Percentiles rank a stretch among this genome's conserved stretches.
These are phyloP conservation scores for Ondatra zibethicus DNA, from an alignment of 2,113 vertebrate species.

Conservation along the genomic window DNA sequence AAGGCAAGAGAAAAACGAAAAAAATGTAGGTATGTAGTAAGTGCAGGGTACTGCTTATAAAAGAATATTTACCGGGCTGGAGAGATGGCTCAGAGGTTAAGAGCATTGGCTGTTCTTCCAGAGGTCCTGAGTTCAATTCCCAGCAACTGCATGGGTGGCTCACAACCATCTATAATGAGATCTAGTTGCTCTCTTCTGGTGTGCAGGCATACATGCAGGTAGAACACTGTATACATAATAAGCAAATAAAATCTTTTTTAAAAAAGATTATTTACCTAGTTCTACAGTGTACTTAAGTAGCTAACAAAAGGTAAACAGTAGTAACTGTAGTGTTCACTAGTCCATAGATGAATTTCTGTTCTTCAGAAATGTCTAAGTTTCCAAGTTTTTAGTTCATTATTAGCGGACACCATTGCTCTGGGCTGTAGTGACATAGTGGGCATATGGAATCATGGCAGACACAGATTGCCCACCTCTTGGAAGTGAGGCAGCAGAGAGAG, in stretches of 20 bases:
- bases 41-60: no score
- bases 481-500: not conserved
- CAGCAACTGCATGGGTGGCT: no score
- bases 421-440: not conserved
- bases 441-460: not conserved
- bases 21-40: not conserved
- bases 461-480: not conserved
- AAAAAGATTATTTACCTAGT: no score
- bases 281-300: not conserved
- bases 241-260: no score
- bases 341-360: not conserved
- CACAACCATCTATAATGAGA: no score
- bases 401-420: not conserved
- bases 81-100: no score
- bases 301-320: not conserved
- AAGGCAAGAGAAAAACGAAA: not conserved
- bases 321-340: not conserved
- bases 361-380: slow-evolving; percentile 4
- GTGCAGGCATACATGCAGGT: no score
- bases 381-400: not conserved
- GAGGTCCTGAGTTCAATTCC: no score
- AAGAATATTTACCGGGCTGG: no score
- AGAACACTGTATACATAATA: no score
- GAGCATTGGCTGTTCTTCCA: no score
- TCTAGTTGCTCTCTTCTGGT: no score